Evolutionary conservation across 2,113 vertebrate genomes (phyloP).

Genomic region (Sceloporus undulatus): DNA sequence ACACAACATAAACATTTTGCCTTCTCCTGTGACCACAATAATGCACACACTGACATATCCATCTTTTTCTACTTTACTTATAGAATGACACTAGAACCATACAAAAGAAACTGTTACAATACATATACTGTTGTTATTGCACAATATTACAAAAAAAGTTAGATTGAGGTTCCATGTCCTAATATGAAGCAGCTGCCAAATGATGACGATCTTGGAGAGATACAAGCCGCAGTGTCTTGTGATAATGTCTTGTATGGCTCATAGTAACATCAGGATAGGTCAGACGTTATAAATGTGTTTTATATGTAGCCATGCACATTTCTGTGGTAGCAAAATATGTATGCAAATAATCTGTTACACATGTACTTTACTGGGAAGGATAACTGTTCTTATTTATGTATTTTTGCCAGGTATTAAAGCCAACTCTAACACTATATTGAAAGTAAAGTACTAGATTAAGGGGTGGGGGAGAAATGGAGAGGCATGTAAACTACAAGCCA

Average conservation of each 20-base stretch:
- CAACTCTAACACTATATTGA: slow-evolving; percentile 24
- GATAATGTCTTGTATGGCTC: not conserved
- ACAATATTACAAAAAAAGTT: slow-evolving; percentile 11
- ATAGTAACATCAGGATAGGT: not conserved
- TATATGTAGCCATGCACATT: not conserved
- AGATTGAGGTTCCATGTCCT: not conserved
- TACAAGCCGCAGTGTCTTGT: not conserved
- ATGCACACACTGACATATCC: not conserved
- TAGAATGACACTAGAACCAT: not conserved
- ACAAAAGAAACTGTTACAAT: slow-evolving; percentile 1
- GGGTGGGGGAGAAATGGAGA: not conserved
- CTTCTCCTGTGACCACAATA: not conserved
- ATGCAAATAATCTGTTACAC: not conserved
- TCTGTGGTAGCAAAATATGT: not conserved
- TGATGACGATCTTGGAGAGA: slow-evolving; percentile 14
- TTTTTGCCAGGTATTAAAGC: not conserved
- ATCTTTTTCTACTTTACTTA: slow-evolving; percentile 12
- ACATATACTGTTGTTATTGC: not conserved
- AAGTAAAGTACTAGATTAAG: not conserved
- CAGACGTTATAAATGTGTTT: not conserved
- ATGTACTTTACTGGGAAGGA: not conserved
- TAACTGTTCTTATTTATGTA: not conserved
- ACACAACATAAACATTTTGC: not conserved
- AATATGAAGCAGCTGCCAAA: slow-evolving; percentile 31
- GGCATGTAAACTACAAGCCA: slow-evolving; percentile 32